Base-by-base conservation (phyloP, 2,888 invertebrate species). In the Drosophila antonietae region DNA sequence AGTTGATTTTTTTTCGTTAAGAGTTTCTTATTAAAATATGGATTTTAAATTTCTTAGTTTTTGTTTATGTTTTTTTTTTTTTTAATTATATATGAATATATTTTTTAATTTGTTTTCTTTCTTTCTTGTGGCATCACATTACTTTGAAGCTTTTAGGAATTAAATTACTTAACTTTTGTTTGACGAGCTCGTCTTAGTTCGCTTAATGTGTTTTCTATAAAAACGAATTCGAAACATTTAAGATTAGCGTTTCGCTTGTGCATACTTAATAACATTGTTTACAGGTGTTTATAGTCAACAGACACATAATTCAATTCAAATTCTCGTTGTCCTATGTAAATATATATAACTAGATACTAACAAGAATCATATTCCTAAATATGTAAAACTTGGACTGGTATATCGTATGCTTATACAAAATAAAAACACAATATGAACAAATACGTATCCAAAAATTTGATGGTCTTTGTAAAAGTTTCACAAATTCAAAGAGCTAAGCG, bases 351-450 rank as follows among this genome's bases (percentile, higher is more conserved):
- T 53, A 68, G 18, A 51, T 63, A 47, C 43, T 59, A 65, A 80
- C 72, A 68, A 75, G 67, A 80, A 80, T 72, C 52, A 72, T 78
- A 60, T 68, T 65, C 68, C 66, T 76, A 86, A 72, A 73, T 49
- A 81, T 86, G 67, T 78, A 78, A 78, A 83, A 73, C 75, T 75
- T 83, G 89, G 89, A 83, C 80, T 66, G 81, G 71, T 55, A 58
- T 23, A 63, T 65, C 63, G 41, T 60, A 69, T 51, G 70, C 51
- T 56, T 67, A 53, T 51, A 18, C 46, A 56, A 71, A 72, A 72
- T 28, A 53, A 46, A 23, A 46, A 46, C 12, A 55, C 39, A 55
- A 41, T 41, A 72, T 37, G 68, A 72, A 80, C 55, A 75, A 72
- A 78, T 78, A 78, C 44, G 49, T 68, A 18, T 65, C 59, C 53